Conservation (phyloP, 2,113 vertebrate genomes). For the Oreotrochilus melanogaster region DNA sequence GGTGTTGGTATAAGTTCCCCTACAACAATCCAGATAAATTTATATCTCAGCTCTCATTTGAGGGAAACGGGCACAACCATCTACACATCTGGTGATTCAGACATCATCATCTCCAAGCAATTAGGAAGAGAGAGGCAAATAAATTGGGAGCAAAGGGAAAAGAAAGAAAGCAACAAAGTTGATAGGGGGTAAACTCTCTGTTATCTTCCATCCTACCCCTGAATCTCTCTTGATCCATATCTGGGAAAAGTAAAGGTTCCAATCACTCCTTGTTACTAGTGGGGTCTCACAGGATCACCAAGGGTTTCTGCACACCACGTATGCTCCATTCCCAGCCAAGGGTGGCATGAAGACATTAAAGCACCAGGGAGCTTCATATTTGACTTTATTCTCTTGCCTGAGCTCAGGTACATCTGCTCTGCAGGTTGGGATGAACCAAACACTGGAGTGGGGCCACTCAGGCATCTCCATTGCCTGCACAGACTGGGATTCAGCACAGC, state of each 20-base stretch:
- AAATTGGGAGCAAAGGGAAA: neutral
- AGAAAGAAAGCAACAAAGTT: conserved; percentile 1
- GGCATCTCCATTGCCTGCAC: neutral
- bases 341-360: neutral
- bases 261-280: neutral
- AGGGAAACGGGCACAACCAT: neutral
- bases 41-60: neutral
- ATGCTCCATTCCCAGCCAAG: neutral
- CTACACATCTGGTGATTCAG: conserved; percentile 19
- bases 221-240: neutral
- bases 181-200: neutral
- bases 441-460: neutral
- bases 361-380: neutral
- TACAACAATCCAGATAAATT: neutral
- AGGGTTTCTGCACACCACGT: fast-evolving
- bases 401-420: neutral
- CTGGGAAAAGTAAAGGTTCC: neutral
- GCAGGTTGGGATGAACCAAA: neutral
- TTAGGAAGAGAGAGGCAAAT: conserved; percentile 14
- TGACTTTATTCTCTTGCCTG: neutral
- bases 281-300: neutral
- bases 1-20: neutral
- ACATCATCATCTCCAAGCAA: neutral
- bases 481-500: neutral
- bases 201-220: neutral